These are phyloP conservation scores for Sebastes oblongus DNA, from an alignment of 2,797 vertebrate genomes.

Conservation along the genomic window DNA sequence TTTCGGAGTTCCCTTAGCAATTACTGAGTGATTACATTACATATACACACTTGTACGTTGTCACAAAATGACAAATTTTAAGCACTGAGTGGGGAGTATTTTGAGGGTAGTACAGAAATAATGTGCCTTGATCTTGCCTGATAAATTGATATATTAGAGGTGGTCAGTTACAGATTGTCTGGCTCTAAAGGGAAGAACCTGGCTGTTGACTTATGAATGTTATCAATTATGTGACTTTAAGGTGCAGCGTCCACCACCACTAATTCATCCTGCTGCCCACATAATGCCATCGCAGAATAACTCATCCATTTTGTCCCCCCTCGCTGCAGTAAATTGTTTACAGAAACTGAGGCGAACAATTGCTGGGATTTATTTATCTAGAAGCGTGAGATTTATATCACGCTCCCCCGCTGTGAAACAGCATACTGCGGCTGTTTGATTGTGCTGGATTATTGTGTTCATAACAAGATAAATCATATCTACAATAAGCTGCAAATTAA, in stretches of 20 bases:
- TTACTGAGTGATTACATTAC: constrained; percentile 40
- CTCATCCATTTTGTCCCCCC: neutral
- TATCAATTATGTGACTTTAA: constrained; percentile 5
- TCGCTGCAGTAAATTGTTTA: constrained; percentile 28
- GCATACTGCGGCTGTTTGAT: constrained; percentile 18
- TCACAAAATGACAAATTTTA: constrained; percentile 21
- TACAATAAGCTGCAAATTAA: constrained; percentile 39
- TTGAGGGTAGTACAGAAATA: constrained; percentile 9
- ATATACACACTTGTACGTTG: constrained; percentile 30
- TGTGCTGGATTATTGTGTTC: constrained; percentile 39
- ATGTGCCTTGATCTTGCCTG: neutral
- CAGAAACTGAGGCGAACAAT: constrained; percentile 30
- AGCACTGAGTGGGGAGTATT: neutral
- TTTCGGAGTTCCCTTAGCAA: constrained; percentile 7
- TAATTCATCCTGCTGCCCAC: neutral
- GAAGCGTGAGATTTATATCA: constrained; percentile 34
- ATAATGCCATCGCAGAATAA: constrained; percentile 1
- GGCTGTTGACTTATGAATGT: neutral
- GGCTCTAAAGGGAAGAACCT: neutral
- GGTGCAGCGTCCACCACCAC: neutral
- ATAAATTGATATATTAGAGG: neutral
- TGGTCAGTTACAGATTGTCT: neutral
- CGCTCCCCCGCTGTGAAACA: constrained; percentile 27
- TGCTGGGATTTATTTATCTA: constrained; percentile 28
- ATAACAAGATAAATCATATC: constrained; percentile 37